Evolutionary conservation across 2,113 vertebrate genomes (phyloP).

Genomic region (Puma concolor): DNA sequence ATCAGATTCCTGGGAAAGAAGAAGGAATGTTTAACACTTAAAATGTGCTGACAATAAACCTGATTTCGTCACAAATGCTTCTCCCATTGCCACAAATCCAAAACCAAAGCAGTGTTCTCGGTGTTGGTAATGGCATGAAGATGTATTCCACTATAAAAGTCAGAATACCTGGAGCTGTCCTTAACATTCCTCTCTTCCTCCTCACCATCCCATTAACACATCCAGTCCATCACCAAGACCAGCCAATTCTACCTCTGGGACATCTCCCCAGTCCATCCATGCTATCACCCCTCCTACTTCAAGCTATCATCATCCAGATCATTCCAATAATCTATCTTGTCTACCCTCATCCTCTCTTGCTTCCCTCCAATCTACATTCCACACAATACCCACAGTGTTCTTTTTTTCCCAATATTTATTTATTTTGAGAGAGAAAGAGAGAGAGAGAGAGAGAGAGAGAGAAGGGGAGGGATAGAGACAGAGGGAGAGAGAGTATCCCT

Average conservation of each 20-base stretch:
- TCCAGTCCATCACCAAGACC: background rate
- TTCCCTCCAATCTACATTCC: background rate
- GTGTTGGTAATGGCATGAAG: background rate
- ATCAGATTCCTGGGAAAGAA: background rate
- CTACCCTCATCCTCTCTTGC: background rate
- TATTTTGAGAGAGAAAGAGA: too few species aligned
- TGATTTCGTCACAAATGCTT: background rate
- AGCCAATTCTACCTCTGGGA: background rate
- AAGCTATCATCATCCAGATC: background rate
- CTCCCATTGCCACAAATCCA: background rate
- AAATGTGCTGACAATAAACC: background rate
- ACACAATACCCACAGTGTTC: background rate
- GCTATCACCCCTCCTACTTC: background rate
- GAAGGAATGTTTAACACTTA: background rate
- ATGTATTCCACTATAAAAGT: background rate
- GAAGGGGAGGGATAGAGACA: too few species aligned
- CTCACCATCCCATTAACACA: background rate
- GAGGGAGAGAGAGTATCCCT: too few species aligned
- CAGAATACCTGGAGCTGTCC: background rate
- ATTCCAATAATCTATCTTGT: background rate
- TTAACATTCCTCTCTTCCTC: background rate
- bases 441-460: too few species aligned
- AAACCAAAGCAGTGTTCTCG: background rate
- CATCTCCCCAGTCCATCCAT: too few species aligned
- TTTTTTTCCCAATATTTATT: background rate